phyloP scores from a whole-genome alignment of 2,888 invertebrate genomes.

The Amiota communis region DNA sequence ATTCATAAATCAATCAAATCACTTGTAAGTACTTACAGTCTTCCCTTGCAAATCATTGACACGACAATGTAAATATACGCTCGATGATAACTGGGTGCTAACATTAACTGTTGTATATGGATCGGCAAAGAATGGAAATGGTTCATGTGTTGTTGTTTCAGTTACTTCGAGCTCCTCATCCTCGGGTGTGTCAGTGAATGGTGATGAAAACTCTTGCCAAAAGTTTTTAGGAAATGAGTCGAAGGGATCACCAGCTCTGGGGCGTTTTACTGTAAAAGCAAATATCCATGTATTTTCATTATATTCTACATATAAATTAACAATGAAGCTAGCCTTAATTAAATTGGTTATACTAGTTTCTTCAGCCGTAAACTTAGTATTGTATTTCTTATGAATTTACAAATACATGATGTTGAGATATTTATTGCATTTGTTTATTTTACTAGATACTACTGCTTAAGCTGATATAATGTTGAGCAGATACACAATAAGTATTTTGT shows the following conservation, averaged over 20 bases:
- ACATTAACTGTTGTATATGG: slow-evolving; percentile 77
- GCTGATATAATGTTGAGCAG: too few species aligned
- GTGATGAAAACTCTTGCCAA: slow-evolving; percentile 74
- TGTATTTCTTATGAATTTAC: too few species aligned
- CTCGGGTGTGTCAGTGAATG: slow-evolving; percentile 73
- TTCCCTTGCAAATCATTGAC: slow-evolving; percentile 82
- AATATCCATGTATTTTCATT: not conserved
- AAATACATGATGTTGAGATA: too few species aligned
- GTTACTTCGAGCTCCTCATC: slow-evolving; percentile 70
- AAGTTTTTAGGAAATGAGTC: slow-evolving; percentile 73
- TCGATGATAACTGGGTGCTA: slow-evolving; percentile 79
- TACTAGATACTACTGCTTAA: too few species aligned
- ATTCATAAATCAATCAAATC: not conserved
- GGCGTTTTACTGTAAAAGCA: slow-evolving; percentile 70
- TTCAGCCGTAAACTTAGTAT: too few species aligned
- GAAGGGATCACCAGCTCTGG: slow-evolving; percentile 72
- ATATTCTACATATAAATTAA: too few species aligned
- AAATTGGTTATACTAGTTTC: too few species aligned
- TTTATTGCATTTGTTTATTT: too few species aligned
- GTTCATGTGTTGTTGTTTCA: slow-evolving; percentile 78
- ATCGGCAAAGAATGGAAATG: slow-evolving; percentile 83
- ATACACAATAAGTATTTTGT: too few species aligned
- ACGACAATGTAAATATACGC: slow-evolving; percentile 79
- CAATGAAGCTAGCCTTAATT: too few species aligned
- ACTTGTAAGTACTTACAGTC: slow-evolving; percentile 74